These are phyloP conservation scores for Porphyrio hochstetteri DNA, from an alignment of 2,113 vertebrate species.

Conservation along the genomic window DNA sequence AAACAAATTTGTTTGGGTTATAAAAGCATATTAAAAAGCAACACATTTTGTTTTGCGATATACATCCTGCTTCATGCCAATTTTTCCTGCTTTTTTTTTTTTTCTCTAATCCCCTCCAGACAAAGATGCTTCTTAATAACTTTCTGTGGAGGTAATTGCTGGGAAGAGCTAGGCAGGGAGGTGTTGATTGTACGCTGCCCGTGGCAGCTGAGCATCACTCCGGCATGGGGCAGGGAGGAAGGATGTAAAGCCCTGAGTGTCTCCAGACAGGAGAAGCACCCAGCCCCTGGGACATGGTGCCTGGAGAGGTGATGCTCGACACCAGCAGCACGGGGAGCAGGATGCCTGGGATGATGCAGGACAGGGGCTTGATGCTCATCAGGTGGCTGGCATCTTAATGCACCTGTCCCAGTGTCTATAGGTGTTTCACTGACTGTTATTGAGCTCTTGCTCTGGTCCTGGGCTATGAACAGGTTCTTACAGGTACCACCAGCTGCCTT, in stretches of 20 bases:
- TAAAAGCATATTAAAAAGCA: constrained; percentile 80
- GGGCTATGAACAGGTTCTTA: not conserved
- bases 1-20: constrained; percentile 82
- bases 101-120: constrained; percentile 62
- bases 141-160: constrained; percentile 30
- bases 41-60: constrained; percentile 84
- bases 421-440: not conserved
- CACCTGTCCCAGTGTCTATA: accelerated
- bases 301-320: not conserved
- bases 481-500: not conserved
- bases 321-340: accelerated
- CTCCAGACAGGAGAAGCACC: not conserved
- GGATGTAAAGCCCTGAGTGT: not conserved
- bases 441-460: not conserved
- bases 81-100: not conserved
- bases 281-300: not conserved
- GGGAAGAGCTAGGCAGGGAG: not conserved
- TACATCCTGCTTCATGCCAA: constrained; percentile 74
- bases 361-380: not conserved
- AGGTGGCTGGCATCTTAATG: accelerated
- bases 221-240: not conserved
- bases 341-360: not conserved
- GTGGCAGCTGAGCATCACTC: not conserved
- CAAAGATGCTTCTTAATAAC: constrained; percentile 34
- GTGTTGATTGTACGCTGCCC: not conserved